Base-by-base conservation (phyloP, 2,888 invertebrate genomes). In the Bhutanitis thaidina region DNA sequence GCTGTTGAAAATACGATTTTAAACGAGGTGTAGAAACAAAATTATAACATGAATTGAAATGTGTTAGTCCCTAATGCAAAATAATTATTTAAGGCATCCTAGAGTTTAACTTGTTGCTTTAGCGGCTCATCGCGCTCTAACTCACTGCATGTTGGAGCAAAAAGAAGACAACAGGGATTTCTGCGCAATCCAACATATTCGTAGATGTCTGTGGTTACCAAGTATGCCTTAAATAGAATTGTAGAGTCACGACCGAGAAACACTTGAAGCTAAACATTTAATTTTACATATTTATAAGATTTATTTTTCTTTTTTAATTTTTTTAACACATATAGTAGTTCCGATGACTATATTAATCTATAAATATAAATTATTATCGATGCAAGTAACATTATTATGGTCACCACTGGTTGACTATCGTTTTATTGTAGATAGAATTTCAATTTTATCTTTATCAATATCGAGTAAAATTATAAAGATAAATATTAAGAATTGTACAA, bases 1-100 rank as follows among this genome's bases (percentile, higher is more conserved):
- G 64, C 55, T 65, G 66, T 71, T 69, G 64, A 70, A 69, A 62
- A 66, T 70, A 67, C 51, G 59, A 68, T 67, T 69, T 62, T 64
- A 67, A 65, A 62, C 64, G 57, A 55, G 60, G 57, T 53, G 57
- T 58, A 55, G 56, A 53, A 62, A 55, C 55, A 54, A 57, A 59
- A 54, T 52, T 51, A 54, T 53, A 55, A 54, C 59, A 15, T 46
- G 37, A 25, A 54, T 52, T 54, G 53, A 53, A 55, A 55, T 45
- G 44, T 48, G 51, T 54, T 56, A 55, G 56, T 58, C 52, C 39
- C 54, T 55, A 54, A 59, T 56, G 57, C 55, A 53, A 54, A 61
- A 61, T 59, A 57, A 57, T 59, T 54, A 54, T 59, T 61, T 53
- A 50, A 46, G 55, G 55, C 53, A 54, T 54, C 39, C 55, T 47